These are phyloP conservation scores for Acanthurus tractus DNA, from an alignment of 2,797 vertebrate genomes.

Conservation along the genomic window DNA sequence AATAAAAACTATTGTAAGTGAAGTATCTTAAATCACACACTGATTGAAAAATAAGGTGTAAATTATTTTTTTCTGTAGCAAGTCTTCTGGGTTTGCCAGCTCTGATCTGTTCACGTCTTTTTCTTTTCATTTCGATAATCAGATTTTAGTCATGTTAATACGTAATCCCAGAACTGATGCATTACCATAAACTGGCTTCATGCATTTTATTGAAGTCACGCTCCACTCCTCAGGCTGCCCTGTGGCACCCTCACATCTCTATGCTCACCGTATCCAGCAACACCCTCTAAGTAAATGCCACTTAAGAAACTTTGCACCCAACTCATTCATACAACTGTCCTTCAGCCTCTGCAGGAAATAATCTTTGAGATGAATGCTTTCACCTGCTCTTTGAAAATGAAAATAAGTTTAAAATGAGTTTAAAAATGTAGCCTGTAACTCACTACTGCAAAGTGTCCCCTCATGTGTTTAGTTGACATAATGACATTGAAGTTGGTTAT, in stretches of 20 bases:
- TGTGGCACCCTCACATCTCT: conserved; percentile 25
- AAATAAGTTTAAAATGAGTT: too few species aligned
- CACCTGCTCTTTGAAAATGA: too few species aligned
- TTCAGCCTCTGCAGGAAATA: conserved; percentile 18
- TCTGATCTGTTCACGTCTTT: not conserved
- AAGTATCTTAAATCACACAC: conserved; percentile 7
- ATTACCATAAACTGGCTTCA: conserved; percentile 20
- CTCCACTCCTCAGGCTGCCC: conserved; percentile 20
- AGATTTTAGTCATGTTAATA: not conserved
- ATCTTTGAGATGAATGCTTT: conserved; percentile 4
- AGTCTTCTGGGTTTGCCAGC: not conserved
- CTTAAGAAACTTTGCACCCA: not conserved
- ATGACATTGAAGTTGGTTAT: not conserved
- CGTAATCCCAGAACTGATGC: conserved; percentile 5
- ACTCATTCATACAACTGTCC: not conserved
- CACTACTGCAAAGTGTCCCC: not conserved
- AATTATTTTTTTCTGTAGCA: not conserved
- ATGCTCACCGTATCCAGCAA: conserved; percentile 2
- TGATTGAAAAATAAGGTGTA: not conserved
- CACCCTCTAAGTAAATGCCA: conserved; percentile 1
- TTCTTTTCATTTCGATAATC: not conserved
- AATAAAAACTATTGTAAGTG: not conserved
- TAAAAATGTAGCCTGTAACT: not conserved
- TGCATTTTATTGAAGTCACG: conserved; percentile 3
- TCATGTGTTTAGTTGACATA: not conserved